Percentiles rank a stretch among this genome's conserved stretches.
phyloP scores from a whole-genome alignment of 2,113 vertebrate genomes.

The Casuarius casuarius region DNA sequence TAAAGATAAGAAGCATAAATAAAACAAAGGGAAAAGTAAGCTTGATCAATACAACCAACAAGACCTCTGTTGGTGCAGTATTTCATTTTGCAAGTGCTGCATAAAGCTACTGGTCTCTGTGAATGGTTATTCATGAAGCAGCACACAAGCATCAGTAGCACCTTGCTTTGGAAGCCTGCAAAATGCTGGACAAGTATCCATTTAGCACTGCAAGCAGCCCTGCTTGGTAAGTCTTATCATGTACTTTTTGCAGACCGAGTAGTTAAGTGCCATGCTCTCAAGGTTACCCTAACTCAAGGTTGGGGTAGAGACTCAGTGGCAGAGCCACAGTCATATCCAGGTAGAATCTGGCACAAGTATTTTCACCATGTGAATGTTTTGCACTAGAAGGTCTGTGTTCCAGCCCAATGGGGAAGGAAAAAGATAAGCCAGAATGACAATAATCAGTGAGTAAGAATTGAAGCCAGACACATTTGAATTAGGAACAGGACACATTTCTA shows the following conservation, averaged over 20 bases:
- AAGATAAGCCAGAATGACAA: neutral
- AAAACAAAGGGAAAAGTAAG: neutral
- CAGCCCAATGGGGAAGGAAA: neutral
- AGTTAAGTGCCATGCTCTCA: neutral
- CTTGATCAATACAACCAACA: neutral
- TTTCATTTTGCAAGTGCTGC: neutral
- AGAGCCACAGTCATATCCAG: neutral
- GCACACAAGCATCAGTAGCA: neutral
- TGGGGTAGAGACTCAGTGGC: neutral
- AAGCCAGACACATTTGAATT: conserved; percentile 19
- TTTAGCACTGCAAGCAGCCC: neutral
- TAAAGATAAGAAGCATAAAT: neutral
- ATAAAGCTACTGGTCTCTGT: neutral
- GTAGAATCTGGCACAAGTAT: neutral
- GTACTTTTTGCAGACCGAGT: neutral
- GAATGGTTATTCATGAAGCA: neutral
- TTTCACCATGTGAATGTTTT: neutral
- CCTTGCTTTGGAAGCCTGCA: neutral
- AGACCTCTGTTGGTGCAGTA: neutral
- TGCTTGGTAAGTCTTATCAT: neutral
- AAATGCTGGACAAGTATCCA: neutral
- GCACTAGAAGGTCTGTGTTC: neutral
- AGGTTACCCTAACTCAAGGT: neutral
- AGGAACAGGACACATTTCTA: neutral
- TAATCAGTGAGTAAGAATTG: neutral